phyloP scores from a whole-genome alignment of 2,113 vertebrate species.

The Sceloporus undulatus region DNA sequence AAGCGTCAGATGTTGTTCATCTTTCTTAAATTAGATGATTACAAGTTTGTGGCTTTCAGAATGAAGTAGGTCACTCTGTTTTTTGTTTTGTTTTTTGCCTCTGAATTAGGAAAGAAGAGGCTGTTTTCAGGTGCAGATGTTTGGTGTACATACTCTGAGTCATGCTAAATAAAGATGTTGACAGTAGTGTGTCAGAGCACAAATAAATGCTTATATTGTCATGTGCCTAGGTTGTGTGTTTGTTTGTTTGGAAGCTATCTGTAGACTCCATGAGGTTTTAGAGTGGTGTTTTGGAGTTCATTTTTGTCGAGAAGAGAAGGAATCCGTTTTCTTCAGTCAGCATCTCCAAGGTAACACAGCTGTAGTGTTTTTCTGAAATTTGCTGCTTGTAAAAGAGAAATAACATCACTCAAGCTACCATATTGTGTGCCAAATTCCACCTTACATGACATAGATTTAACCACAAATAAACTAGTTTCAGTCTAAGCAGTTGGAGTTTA shows the following conservation, averaged over 20 bases:
- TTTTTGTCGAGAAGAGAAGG: neutral
- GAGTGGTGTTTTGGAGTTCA: neutral
- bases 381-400: neutral
- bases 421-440: neutral
- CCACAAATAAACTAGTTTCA: neutral
- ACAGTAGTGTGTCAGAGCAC: neutral
- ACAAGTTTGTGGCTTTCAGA: neutral
- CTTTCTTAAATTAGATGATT: slow-evolving; percentile 21
- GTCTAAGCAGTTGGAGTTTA: neutral
- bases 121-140: slow-evolving; percentile 16
- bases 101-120: slow-evolving; percentile 3
- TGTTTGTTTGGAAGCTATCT: neutral
- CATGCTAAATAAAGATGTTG: slow-evolving; percentile 17
- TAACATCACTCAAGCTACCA: neutral
- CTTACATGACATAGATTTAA: neutral
- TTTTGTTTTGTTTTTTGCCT: neutral
- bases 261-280: neutral
- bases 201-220: neutral
- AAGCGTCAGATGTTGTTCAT: slow-evolving; percentile 14
- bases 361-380: neutral
- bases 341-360: neutral
- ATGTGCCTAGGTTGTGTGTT: neutral
- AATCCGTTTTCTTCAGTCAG: neutral
- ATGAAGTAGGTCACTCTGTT: slow-evolving; percentile 21
- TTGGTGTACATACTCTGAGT: neutral